A percentile compares a stretch with the other conserved stretches of the same genome.
phyloP scores from a whole-genome alignment of 2,888 invertebrate species.

The Mimachlamys varia region DNA sequence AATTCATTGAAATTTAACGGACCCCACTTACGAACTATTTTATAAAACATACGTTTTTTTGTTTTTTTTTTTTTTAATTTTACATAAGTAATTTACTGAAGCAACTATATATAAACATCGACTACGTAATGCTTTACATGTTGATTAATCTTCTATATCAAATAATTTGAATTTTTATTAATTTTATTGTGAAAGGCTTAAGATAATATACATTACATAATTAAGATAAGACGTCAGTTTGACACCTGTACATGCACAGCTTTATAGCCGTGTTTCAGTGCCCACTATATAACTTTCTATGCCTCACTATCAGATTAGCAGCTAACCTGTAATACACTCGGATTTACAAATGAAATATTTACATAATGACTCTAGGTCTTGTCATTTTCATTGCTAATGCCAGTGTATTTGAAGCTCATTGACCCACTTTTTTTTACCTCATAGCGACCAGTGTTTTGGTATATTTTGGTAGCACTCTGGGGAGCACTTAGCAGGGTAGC shows the following conservation, averaged over 20 bases:
- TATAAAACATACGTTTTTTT: too few species aligned
- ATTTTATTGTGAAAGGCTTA: not conserved
- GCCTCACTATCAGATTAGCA: not conserved
- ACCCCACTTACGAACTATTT: too few species aligned
- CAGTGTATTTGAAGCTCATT: not conserved
- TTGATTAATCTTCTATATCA: too few species aligned
- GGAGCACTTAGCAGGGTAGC: not conserved
- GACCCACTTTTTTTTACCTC: not conserved
- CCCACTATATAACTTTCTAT: not conserved
- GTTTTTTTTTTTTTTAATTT: too few species aligned
- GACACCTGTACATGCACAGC: not conserved
- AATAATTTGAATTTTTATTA: not conserved
- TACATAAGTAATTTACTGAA: not conserved
- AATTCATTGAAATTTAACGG: too few species aligned
- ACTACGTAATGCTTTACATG: too few species aligned
- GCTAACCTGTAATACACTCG: not conserved
- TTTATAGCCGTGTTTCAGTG: not conserved
- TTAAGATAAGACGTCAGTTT: not conserved
- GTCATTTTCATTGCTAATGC: not conserved
- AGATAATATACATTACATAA: not conserved
- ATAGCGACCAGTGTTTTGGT: conserved; percentile 33
- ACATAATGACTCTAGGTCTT: conserved; percentile 15
- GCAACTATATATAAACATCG: not conserved
- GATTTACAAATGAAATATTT: conserved; percentile 29
- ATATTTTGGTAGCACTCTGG: conserved; percentile 24